Conservation (phyloP, 2,797 vertebrate genomes). For the Alosa sapidissima region DNA sequence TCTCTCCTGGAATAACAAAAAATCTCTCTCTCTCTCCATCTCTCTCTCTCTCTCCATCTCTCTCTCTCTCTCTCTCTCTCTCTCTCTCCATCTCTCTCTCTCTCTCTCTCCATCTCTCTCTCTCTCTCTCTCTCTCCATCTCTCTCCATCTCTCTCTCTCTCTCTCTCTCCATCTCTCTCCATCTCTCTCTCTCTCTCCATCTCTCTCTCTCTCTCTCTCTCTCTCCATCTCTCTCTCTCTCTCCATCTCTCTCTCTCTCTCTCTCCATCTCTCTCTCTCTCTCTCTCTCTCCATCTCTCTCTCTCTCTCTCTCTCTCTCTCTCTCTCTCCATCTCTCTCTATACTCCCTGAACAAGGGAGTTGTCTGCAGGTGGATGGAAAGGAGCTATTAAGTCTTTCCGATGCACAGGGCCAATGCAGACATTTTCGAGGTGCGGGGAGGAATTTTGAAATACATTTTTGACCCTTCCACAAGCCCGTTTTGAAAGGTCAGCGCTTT, state of each 20-base stretch:
- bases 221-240: neutral
- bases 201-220: too few species aligned
- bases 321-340: too few species aligned
- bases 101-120: too few species aligned
- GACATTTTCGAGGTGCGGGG: neutral
- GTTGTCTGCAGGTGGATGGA: neutral
- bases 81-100: neutral
- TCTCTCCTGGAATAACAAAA: neutral
- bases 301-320: too few species aligned
- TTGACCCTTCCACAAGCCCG: neutral
- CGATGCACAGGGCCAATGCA: neutral
- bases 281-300: too few species aligned
- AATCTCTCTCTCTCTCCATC: neutral
- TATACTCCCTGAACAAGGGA: neutral
- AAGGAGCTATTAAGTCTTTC: neutral
- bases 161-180: too few species aligned
- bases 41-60: too few species aligned
- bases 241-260: too few species aligned
- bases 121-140: too few species aligned
- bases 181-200: too few species aligned
- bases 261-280: neutral
- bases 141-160: too few species aligned
- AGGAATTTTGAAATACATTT: neutral
- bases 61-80: too few species aligned
- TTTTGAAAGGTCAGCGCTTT: neutral